These are phyloP conservation scores for Bugula neritina DNA, from an alignment of 2,888 invertebrate genomes.

Conservation along the genomic window DNA sequence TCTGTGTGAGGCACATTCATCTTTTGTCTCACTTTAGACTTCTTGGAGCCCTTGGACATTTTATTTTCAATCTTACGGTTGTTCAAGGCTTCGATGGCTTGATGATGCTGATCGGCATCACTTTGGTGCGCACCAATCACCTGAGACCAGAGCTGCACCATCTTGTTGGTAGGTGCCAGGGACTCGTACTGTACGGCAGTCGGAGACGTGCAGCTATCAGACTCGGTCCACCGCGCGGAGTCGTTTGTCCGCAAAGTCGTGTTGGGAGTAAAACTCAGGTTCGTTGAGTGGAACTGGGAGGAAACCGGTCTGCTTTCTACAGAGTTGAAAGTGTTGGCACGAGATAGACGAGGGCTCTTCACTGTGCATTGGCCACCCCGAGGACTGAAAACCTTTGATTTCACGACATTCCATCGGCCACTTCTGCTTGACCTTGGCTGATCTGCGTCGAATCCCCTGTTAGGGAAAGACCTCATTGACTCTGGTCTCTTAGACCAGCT, in stretches of 20 bases:
- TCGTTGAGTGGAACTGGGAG: neutral
- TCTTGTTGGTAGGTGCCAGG: neutral
- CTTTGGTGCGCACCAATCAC: conserved; percentile 8
- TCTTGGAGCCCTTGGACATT: neutral
- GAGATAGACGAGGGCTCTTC: neutral
- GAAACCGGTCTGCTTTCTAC: neutral
- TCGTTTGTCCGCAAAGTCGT: neutral
- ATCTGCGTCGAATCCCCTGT: neutral
- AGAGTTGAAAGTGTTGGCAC: neutral
- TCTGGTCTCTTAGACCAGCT: neutral
- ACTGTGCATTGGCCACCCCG: too few relatives aligned
- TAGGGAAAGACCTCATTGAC: neutral
- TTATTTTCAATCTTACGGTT: neutral
- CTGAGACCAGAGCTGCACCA: conserved; percentile 9
- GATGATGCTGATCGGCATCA: neutral
- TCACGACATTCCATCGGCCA: neutral
- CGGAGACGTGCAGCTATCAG: neutral
- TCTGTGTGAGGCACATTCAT: neutral
- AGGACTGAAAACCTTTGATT: neutral
- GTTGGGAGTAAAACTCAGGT: neutral
- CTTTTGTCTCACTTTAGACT: neutral
- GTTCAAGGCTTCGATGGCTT: neutral
- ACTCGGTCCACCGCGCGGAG: neutral
- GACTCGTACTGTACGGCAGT: conserved; percentile 3
- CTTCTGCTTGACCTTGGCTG: neutral